Evolutionary conservation across 2,113 vertebrate genomes (phyloP).

Genomic region (Peucedramus taeniatus): DNA sequence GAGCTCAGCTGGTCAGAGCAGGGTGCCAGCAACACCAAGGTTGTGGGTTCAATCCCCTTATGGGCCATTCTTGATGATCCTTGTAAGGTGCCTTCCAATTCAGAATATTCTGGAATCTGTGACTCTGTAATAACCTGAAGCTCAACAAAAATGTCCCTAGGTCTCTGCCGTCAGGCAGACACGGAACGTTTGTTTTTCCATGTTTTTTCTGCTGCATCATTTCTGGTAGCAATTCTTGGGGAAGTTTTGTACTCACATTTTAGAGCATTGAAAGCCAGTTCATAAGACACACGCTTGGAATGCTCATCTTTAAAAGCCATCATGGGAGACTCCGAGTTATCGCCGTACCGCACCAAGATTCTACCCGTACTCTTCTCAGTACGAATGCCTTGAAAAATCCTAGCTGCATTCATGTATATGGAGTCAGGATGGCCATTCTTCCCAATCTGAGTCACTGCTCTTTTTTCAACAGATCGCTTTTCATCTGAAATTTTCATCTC

Average conservation of each 20-base stretch:
- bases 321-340: background rate
- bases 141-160: background rate
- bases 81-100: background rate
- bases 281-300: slow-evolving; percentile 68
- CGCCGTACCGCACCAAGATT: slow-evolving; percentile 75
- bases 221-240: background rate
- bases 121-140: background rate
- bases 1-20: background rate
- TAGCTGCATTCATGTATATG: slow-evolving; percentile 81
- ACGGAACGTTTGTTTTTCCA: background rate
- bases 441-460: background rate
- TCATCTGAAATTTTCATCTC: background rate
- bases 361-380: slow-evolving; percentile 68
- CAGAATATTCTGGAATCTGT: background rate
- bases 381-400: slow-evolving; percentile 81
- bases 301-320: slow-evolving; percentile 67
- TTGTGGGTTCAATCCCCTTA: background rate
- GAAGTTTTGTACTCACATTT: slow-evolving; percentile 84
- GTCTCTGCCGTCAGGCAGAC: background rate
- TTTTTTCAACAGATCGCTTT: background rate
- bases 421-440: slow-evolving; percentile 72
- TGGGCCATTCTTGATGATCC: background rate
- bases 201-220: background rate
- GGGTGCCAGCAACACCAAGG: background rate
- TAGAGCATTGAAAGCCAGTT: slow-evolving; percentile 85